Evolutionary conservation across 1,140 invertebrate genomes (phyloP).

Genomic region (Elymnias hypermnestra): DNA sequence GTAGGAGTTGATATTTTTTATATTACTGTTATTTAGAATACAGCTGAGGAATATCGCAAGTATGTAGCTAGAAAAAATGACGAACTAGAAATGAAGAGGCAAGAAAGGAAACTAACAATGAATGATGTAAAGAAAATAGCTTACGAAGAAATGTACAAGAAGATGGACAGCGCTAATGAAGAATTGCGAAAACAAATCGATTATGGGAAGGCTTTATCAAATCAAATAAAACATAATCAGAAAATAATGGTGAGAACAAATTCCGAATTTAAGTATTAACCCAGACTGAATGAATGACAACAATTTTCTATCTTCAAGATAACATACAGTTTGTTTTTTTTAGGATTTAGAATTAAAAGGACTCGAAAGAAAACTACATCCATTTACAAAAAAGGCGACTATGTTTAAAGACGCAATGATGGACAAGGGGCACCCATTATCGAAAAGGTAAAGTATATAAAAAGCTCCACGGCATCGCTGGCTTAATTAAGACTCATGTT

Average conservation of each 20-base stretch:
- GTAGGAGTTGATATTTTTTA: neutral
- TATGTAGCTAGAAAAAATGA: slow-evolving; percentile 33
- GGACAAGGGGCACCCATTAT: slow-evolving; percentile 25
- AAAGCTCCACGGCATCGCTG: too few relatives aligned
- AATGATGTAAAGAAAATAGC: slow-evolving; percentile 40
- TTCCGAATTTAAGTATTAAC: too few relatives aligned
- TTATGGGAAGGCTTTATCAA: slow-evolving; percentile 39
- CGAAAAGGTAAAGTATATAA: slow-evolving; percentile 27
- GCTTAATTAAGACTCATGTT: too few relatives aligned
- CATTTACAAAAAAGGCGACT: slow-evolving; percentile 43
- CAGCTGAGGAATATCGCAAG: slow-evolving; percentile 39
- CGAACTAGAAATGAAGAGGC: slow-evolving; percentile 28
- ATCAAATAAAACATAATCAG: slow-evolving; percentile 47
- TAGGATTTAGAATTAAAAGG: slow-evolving; percentile 42
- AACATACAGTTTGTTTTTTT: slow-evolving; percentile 21
- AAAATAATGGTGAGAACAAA: slow-evolving; percentile 42
- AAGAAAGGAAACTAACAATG: slow-evolving; percentile 36
- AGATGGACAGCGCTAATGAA: slow-evolving; percentile 40
- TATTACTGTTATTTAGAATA: slow-evolving; percentile 41
- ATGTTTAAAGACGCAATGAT: slow-evolving; percentile 51
- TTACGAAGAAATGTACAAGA: slow-evolving; percentile 38
- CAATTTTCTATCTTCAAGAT: too few relatives aligned
- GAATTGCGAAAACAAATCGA: slow-evolving; percentile 45
- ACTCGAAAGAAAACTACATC: slow-evolving; percentile 36
- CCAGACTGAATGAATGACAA: too few relatives aligned